Evolutionary conservation across 2,113 vertebrate genomes (phyloP).

Genomic region (Microtus richardsoni): DNA sequence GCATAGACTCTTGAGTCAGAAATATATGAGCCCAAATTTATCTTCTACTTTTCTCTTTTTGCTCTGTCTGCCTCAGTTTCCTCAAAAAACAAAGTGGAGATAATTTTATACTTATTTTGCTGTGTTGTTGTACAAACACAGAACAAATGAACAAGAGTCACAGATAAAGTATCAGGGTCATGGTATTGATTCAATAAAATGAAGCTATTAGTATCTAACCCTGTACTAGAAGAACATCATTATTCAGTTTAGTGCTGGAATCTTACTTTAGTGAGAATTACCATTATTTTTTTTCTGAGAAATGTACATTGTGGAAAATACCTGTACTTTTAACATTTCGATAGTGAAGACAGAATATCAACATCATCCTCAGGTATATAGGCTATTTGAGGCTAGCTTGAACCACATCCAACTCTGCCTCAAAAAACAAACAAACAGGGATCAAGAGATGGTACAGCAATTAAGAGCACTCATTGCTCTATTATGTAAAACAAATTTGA

Average conservation of each 20-base stretch:
- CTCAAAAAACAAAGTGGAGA: background rate
- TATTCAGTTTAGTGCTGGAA: background rate
- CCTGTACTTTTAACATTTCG: background rate
- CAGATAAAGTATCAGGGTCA: background rate
- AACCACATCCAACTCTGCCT: background rate
- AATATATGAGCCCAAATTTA: background rate
- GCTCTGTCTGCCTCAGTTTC: background rate
- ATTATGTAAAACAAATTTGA: background rate
- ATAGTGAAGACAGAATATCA: no score
- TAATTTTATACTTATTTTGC: background rate
- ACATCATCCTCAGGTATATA: background rate
- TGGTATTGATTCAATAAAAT: background rate
- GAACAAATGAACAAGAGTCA: background rate
- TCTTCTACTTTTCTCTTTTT: background rate
- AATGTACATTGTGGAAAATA: background rate
- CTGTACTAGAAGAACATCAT: background rate
- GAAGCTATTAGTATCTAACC: background rate
- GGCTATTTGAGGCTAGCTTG: background rate
- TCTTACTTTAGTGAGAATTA: background rate
- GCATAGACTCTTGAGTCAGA: background rate
- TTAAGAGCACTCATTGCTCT: background rate
- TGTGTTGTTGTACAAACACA: background rate
- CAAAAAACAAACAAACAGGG: background rate
- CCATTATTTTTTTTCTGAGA: background rate
- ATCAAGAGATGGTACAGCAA: no score